Base-by-base conservation (phyloP, 2,113 vertebrate genomes). In the Pantherophis guttatus region DNA sequence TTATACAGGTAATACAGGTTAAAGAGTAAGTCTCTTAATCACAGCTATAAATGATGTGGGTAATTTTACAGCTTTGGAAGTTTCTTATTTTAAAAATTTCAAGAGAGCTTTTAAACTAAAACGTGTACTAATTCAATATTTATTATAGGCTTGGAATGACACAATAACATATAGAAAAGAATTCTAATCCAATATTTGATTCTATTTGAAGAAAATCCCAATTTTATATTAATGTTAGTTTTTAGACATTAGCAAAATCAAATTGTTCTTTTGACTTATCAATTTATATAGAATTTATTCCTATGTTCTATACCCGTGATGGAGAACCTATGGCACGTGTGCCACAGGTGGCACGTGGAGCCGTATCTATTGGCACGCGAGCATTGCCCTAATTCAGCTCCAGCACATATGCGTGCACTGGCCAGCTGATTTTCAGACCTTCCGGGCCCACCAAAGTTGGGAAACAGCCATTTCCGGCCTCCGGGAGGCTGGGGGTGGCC, bases 171-270 rank as follows among this genome's bases (percentile, higher is more conserved):
- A 65, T 26, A 65, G 29, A 65, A n/a, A n/a, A 15, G 89, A 94
- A 33, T 59, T 95, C 90, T 86, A 0, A 1, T 52, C 53, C 58
- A 57, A 94, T 91, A 52, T 59, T 70, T 3, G 91, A 95, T 94
- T 95, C 26, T 93, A 96, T 94, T 96, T 94, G 95, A 96, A 93
- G 54, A 93, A 54, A 93, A 95, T 93, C 53, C 94, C 96, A 97
- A 97, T 97, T 94, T 93, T 91, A 90, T 90, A 95, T 94, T 96
- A 96, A 96, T 95, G 96, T 96, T 96, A 95, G 95, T 96, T 97
- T 96, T 97, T 70, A 89, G 93, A 94, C 91, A 94, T 94, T 96
- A 97, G 95, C 96, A 95, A 97, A 97, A 96, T 55, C 88, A 88
- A 95, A 97, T 95, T 94, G 5, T 26, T 5, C 13, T 91, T 87